Evolutionary conservation across 92 coral and sea anemone genomes (phyloP), one percentile per base, ranked within the genome.

Genomic region (Epizoanthus ramosus): DNA sequence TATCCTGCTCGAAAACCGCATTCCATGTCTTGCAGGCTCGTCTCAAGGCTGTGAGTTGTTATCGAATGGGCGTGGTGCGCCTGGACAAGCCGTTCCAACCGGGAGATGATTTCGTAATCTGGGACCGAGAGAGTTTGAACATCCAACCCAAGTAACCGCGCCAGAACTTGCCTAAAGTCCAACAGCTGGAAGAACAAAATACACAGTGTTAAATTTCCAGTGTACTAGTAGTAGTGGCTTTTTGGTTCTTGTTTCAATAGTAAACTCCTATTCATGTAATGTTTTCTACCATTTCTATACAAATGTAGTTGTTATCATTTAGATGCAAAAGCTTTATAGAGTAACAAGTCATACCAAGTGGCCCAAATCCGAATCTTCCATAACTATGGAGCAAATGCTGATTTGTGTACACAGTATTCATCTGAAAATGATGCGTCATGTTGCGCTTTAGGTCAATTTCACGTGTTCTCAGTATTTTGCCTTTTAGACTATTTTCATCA

Each of bases 81-180:
- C 79, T 97, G 99, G n/a, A 97, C 99, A 1, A 97, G 91, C 52
- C 99, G 89, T 71, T 97, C 99, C 58, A 97, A 83, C 81, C 99
- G 99, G 16, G 98, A 92, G 89, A 97, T 97, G 71, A 97, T 97
- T 81, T 97, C 99, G 87, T 94, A 97, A 91, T 97, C 99, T 88
- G 99, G 99, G 73, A 97, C 98, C 57, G 99, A 92, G 43, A 97
- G 93, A 23, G 86, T 91, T 90, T 97, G 91, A 58, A 97, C 90
- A 60, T 94, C 98, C 61, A 97, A 90, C 50, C 99, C 99, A n/a
- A 97, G 96, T 52, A 97, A 87, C 66, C 97, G 93, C 76, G 98
- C 99, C 67, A 97, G 87, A 25, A 93, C 98, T 89, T 97, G 99
- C 73, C 99, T 90, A 81, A 97, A 97, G 87, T 97, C 95, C 25